phyloP scores from a whole-genome alignment of 2,113 vertebrate species.

The Suncus etruscus region DNA sequence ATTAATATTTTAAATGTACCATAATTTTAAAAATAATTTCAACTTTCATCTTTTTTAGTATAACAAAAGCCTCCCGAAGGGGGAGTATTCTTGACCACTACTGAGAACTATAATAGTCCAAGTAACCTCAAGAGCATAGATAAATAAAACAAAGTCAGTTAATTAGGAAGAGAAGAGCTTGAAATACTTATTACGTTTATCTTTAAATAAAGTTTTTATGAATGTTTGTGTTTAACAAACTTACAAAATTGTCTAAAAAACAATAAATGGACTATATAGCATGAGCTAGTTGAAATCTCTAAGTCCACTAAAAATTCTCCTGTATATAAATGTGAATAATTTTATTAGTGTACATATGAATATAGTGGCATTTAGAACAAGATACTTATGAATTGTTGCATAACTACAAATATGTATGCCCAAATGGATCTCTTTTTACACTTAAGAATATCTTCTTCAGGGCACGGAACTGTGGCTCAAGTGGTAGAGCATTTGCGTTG shows the following conservation, averaged over 20 bases:
- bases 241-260: conserved; percentile 17
- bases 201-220: conserved; percentile 14
- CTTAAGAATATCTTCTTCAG: too few relatives aligned
- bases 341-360: not conserved
- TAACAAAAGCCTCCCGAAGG: not conserved
- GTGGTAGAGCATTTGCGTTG: too few relatives aligned
- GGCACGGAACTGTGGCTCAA: not conserved
- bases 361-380: not conserved
- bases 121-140: not conserved
- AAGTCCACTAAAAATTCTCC: not conserved
- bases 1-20: conserved; percentile 42
- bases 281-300: not conserved
- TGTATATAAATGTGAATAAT: not conserved
- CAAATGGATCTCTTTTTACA: not conserved
- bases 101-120: not conserved
- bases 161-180: not conserved
- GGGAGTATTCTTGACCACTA: not conserved
- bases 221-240: not conserved
- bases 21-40: conserved; percentile 2
- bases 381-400: not conserved
- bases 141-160: not conserved
- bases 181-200: not conserved
- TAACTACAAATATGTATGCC: not conserved
- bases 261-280: not conserved
- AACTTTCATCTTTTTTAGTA: conserved; percentile 3